Evolutionary conservation across 2,113 vertebrate species (phyloP), one percentile per base, ranked within the genome.

Genomic region (Ceyx cyanopectus): DNA sequence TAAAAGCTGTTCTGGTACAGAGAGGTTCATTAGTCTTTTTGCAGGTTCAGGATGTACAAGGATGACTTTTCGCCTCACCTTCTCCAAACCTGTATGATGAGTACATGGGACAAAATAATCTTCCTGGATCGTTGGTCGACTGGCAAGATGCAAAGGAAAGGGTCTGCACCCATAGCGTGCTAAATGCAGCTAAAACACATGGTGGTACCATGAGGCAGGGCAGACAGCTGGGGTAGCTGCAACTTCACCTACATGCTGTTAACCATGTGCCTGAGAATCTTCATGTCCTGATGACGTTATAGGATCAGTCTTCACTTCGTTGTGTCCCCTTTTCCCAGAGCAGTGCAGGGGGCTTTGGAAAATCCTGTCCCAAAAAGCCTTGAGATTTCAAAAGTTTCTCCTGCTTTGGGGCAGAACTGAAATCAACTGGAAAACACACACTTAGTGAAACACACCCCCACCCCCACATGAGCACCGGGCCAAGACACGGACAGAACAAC

Each of bases 261-360:
- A 18, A 0, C 0, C 0, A 10, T 8, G 9, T 24, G 18, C n/a
- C 69, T 2, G 21, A 30, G n/a, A 29, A 18, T 7, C 32, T 12
- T 32, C 10, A 21, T 0, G 2, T 8, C 48, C 40, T 61, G n/a
- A 68, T 9, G 22, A 30, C 69, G 58, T 8, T 34, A 15, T 21
- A 12, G 50, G 29, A 56, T 73, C 67, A 7, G 23, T 5, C 50
- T 26, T 53, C 5, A 7, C 12, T 63, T 74, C 23, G 10, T 27
- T 7, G 2, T 14, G 56, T 65, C 12, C 32, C 12, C 14, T 2
- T 11, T 32, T 60, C 16, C 19, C 45, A 5, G 1, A 16, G 34
- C 26, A 26, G 15, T 34, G 37, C 1, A 26, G 12, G 37, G 7
- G 19, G 5, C 24, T 73, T 23, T 37, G 30, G 68, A 26, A 89